phyloP scores from a whole-genome alignment of 35 echinoderm and acorn worm species.

The Stichopus chloronotus region DNA sequence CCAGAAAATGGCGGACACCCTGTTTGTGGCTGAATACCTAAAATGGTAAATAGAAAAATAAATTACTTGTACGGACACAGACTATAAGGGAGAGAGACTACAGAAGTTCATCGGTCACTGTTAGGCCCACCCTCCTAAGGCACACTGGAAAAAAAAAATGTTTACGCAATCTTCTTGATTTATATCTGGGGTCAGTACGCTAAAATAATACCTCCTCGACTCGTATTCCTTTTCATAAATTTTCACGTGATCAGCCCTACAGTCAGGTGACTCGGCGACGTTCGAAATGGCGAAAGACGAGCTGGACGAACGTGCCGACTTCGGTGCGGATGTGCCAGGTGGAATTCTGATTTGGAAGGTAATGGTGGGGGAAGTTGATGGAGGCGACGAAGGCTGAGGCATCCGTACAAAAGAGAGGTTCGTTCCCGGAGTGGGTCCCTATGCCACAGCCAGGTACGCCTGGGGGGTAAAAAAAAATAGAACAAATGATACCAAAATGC shows the following conservation, averaged over 20 bases:
- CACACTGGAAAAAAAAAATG: too few relatives aligned
- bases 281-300: conserved; percentile 83
- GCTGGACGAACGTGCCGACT: conserved; percentile 77
- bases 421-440: conserved; percentile 60
- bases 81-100: too few relatives aligned
- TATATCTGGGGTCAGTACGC: too few relatives aligned
- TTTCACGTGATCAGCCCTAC: conserved; percentile 47
- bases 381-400: conserved; percentile 77
- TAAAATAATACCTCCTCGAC: conserved; percentile 1
- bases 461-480: conserved; percentile 31
- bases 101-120: too few relatives aligned
- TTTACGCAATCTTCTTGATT: too few relatives aligned
- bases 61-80: too few relatives aligned
- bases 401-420: conserved; percentile 46
- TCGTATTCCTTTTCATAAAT: conserved; percentile 54
- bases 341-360: conserved; percentile 50
- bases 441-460: conserved; percentile 84
- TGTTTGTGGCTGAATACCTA: too few relatives aligned
- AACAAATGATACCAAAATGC: neutral
- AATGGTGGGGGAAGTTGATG: conserved; percentile 74
- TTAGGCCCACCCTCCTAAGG: too few relatives aligned
- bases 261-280: conserved; percentile 45
- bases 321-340: conserved; percentile 78
- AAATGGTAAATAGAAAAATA: too few relatives aligned
- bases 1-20: too few relatives aligned